Percentiles rank a stretch among this genome's conserved stretches.
phyloP scores from a whole-genome alignment of 2,797 vertebrate genomes.

The Neomorphus geoffroyi region DNA sequence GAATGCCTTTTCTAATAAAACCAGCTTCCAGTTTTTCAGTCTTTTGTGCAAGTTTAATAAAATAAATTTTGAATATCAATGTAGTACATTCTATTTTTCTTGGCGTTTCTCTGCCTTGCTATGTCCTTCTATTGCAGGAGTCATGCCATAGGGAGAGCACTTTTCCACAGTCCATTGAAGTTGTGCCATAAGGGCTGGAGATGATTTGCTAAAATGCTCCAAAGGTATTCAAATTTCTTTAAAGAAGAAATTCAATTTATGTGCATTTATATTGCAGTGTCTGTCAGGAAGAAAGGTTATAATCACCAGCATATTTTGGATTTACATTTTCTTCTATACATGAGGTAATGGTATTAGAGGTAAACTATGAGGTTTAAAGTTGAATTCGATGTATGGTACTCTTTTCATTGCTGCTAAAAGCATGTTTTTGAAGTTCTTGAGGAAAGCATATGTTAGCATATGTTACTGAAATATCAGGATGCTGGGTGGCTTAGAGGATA shows the following conservation, averaged over 20 bases:
- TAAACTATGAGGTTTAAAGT: slow-evolving; percentile 75
- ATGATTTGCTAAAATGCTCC: slow-evolving; percentile 95
- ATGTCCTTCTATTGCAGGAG: slow-evolving; percentile 76
- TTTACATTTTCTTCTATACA: slow-evolving; percentile 83
- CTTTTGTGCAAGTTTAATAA: slow-evolving; percentile 91
- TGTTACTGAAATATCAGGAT: slow-evolving; percentile 77
- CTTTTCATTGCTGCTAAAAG: slow-evolving; percentile 77
- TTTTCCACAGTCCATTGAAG: slow-evolving; percentile 92
- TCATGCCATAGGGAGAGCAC: slow-evolving; percentile 87
- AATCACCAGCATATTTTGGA: slow-evolving; percentile 94
- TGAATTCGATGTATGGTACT: slow-evolving; percentile 76
- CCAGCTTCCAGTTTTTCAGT: slow-evolving; percentile 67
- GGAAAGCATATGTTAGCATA: slow-evolving; percentile 81
- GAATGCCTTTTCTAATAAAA: slow-evolving; percentile 71
- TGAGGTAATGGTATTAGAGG: slow-evolving; percentile 83
- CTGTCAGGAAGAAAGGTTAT: slow-evolving; percentile 97
- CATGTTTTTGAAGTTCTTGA: slow-evolving; percentile 79
- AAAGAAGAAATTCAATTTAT: slow-evolving; percentile 99
- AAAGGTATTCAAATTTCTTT: slow-evolving; percentile 96
- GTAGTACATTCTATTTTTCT: slow-evolving; percentile 93
- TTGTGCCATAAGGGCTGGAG: slow-evolving; percentile 93
- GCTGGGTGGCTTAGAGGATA: slow-evolving; percentile 71
- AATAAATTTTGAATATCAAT: slow-evolving; percentile 96
- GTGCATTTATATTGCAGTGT: slow-evolving; percentile 98
- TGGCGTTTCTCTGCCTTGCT: slow-evolving; percentile 83